Evolutionary conservation across 1,140 invertebrate species (phyloP), one percentile per base, ranked within the genome.

Genomic region (Drosophila bocki): DNA sequence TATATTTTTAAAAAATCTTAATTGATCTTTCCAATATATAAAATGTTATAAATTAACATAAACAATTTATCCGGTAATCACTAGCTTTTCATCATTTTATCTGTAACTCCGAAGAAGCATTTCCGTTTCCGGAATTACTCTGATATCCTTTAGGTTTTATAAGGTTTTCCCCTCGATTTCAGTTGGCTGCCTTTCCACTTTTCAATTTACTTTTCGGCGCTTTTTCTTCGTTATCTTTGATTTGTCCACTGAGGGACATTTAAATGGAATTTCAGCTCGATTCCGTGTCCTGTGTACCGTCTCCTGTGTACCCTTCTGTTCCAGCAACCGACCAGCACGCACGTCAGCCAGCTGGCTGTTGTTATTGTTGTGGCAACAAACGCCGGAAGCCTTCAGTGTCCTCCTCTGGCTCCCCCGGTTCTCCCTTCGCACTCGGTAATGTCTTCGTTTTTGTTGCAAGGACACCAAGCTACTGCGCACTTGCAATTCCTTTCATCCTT

Each of bases 241-340:
- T 88, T 87, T 80, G 83, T 87, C 83, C 84, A 82, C 80, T 68
- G 84, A 88, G 83, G 75, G 71, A 88, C 83, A 88, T 87, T 87
- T 78, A 82, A 82, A 80, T 87, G 76, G 82, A 82, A 86, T 82
- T 77, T 82, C 45, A 47, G 19, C 45, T 47, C 12, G 42, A 9
- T 19, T 9, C 17, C 44, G 19, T 32, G 48, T 51, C 29, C 50
- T 35, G 50, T 35, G 32, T 19, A n/a, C 32, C 3, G n/a, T 12
- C n/a, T 54, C 51, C 50, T 35, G 32, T 35, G 1, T 33, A 7
- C 48, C 29, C 15, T 51, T 19, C 17, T 22, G 51, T 42, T 32
- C 48, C 50, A 51, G 42, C 56, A 32, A 45, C 51, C 61, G 17
- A 39, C 13, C 47, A 39, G 13, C 47, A 39, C 47, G 59, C 51